These are phyloP conservation scores for Smutsia temminckii DNA, from an alignment of 2,797 vertebrate genomes.

Conservation along the genomic window DNA sequence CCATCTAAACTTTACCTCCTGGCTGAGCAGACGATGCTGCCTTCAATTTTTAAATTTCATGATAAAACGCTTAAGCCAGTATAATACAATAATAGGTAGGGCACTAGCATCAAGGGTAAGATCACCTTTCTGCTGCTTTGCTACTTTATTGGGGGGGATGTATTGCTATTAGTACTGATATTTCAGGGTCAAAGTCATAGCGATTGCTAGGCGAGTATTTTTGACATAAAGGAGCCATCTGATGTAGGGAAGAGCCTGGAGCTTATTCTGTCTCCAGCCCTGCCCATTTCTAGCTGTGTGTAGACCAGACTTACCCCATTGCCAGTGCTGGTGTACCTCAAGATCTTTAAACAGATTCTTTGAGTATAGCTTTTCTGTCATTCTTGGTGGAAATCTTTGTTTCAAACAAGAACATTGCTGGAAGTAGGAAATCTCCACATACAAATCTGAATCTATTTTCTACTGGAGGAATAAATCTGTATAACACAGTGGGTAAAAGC, in stretches of 20 bases:
- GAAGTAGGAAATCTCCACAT: not conserved
- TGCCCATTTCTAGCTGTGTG: not conserved
- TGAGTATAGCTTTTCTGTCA: not conserved
- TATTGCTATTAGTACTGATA: not conserved
- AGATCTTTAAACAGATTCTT: not conserved
- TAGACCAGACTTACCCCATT: not conserved
- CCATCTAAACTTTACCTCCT: constrained; percentile 43
- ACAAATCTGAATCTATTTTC: constrained; percentile 18
- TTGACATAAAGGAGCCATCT: not conserved
- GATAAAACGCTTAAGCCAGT: constrained; percentile 42
- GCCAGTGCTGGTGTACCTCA: not conserved
- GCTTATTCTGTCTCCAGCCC: not conserved
- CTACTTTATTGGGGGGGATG: not conserved
- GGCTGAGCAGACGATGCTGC: not conserved
- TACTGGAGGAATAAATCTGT: not conserved
- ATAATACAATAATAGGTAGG: constrained; percentile 10
- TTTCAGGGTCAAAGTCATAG: constrained; percentile 1
- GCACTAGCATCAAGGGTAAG: not conserved
- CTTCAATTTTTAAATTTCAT: constrained; percentile 56
- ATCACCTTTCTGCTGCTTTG: not conserved
- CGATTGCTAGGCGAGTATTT: not conserved
- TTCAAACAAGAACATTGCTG: not conserved
- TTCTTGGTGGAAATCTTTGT: not conserved
- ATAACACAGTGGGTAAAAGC: not conserved
- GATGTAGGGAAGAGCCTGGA: not conserved